phyloP scores from a whole-genome alignment of 2,113 vertebrate species.

The Chrysochloris asiatica region DNA sequence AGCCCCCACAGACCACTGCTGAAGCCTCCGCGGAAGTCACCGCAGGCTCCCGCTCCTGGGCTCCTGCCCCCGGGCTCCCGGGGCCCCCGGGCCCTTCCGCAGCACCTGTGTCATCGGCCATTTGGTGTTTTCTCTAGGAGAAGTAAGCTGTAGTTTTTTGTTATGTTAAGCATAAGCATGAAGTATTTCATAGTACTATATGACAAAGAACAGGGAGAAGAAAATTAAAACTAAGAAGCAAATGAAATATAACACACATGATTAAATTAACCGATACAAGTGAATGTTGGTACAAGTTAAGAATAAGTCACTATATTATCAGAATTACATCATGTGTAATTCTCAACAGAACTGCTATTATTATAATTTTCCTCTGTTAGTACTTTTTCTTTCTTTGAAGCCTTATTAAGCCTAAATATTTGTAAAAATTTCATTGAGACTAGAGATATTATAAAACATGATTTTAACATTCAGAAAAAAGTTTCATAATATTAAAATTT shows the following conservation, averaged over 20 bases:
- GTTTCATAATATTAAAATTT: conserved; percentile 68
- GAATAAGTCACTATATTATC: conserved; percentile 62
- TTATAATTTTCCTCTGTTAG: conserved; percentile 34
- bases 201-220: conserved; percentile 50
- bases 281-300: conserved; percentile 75
- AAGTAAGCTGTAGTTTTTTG: conserved; percentile 57
- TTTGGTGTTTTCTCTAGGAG: too few relatives aligned
- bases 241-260: conserved; percentile 72
- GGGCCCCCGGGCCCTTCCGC: too few relatives aligned
- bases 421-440: conserved; percentile 72
- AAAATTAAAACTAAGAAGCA: conserved; percentile 70
- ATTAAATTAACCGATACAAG: conserved; percentile 78
- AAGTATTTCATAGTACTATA: conserved; percentile 64
- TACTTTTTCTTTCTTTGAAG: conserved; percentile 70
- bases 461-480: conserved; percentile 66
- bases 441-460: conserved; percentile 58
- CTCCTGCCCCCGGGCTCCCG: too few relatives aligned
- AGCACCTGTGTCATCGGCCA: too few relatives aligned
- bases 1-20: too few relatives aligned
- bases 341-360: conserved; percentile 72
- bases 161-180: conserved; percentile 52
- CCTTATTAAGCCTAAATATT: conserved; percentile 71
- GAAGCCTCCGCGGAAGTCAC: too few relatives aligned
- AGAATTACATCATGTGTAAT: conserved; percentile 68
- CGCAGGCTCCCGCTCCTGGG: too few relatives aligned